These are phyloP conservation scores for Charadrius vociferus DNA, from an alignment of 2,113 vertebrate species.

Conservation along the genomic window DNA sequence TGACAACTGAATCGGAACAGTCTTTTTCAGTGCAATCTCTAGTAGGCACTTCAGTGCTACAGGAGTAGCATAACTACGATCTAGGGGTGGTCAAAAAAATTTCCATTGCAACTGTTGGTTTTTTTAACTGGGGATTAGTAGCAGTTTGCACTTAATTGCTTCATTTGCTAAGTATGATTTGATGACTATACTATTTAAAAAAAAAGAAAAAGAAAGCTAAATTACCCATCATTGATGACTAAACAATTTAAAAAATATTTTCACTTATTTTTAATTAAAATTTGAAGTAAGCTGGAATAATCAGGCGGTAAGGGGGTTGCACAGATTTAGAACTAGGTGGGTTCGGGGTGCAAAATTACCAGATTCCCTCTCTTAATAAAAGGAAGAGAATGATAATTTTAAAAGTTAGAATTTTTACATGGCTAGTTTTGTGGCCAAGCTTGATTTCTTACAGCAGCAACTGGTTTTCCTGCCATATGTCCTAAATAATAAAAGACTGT, in stretches of 20 bases:
- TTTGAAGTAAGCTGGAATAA: background rate
- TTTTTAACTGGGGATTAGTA: background rate
- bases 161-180: background rate
- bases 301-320: rapidly evolving
- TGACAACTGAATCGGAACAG: background rate
- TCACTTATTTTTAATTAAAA: background rate
- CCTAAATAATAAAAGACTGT: background rate
- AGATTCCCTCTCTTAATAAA: background rate
- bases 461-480: background rate
- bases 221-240: background rate
- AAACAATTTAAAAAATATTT: background rate
- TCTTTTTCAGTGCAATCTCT: background rate
- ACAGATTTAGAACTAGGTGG: background rate
- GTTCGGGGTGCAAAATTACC: background rate
- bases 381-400: background rate
- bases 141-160: background rate
- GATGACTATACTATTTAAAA: background rate
- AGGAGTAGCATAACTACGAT: background rate
- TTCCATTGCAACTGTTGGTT: background rate
- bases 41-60: background rate
- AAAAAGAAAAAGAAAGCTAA: background rate
- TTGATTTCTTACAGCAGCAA: background rate
- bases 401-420: background rate
- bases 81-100: background rate
- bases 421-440: background rate